These are phyloP conservation scores for Rhynchonycteris naso DNA, from an alignment of 2,797 vertebrate genomes.

Conservation along the genomic window DNA sequence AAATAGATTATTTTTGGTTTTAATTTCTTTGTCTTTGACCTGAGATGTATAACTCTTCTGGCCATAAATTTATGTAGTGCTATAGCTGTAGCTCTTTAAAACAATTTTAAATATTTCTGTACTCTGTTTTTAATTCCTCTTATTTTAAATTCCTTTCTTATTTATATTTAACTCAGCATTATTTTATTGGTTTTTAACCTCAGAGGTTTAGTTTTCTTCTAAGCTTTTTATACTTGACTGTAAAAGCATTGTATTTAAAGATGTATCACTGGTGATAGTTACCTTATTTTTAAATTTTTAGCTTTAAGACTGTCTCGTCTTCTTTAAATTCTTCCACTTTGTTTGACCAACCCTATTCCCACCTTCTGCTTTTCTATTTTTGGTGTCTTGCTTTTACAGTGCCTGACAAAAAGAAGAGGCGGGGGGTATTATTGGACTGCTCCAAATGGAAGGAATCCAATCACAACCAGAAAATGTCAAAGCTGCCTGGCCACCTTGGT, in stretches of 20 bases:
- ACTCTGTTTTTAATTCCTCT: slow-evolving; percentile 6
- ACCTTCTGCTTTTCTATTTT: background rate
- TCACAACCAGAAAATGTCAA: background rate
- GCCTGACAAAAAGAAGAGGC: background rate
- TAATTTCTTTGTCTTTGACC: background rate
- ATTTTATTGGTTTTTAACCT: slow-evolving; percentile 30
- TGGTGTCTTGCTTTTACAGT: background rate
- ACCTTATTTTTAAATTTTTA: background rate
- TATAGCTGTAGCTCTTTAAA: background rate
- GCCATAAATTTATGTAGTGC: background rate
- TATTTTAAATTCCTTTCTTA: background rate
- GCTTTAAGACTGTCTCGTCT: background rate
- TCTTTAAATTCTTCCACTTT: slow-evolving; percentile 16
- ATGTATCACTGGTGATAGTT: background rate
- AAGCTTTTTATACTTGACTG: slow-evolving; percentile 3
- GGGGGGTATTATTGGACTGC: background rate
- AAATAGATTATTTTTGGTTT: slow-evolving; percentile 18
- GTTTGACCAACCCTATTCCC: background rate
- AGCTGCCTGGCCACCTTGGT: background rate
- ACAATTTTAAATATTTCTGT: slow-evolving; percentile 2
- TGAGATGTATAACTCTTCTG: background rate
- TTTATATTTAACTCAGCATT: slow-evolving; percentile 47
- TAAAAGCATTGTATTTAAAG: slow-evolving; percentile 44
- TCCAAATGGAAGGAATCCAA: background rate
- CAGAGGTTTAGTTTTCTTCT: background rate